Evolutionary conservation across 2,797 vertebrate species (phyloP).

Genomic region (Pogoniulus pusillus): DNA sequence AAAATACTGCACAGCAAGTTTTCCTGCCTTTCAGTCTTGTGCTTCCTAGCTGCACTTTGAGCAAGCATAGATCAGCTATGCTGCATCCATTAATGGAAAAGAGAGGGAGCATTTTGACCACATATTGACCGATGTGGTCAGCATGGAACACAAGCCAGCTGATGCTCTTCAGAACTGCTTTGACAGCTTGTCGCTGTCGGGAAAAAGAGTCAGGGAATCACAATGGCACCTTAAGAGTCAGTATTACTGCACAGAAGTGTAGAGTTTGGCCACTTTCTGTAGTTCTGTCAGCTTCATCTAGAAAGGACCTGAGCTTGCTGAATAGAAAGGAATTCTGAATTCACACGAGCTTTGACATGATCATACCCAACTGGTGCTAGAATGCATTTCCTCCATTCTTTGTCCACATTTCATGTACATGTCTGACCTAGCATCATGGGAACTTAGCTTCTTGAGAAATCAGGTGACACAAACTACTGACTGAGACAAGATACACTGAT

Average conservation of each 20-base stretch:
- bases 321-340: background rate
- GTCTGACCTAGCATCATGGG: background rate
- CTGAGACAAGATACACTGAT: background rate
- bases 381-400: background rate
- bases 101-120: background rate
- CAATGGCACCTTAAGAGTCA: background rate
- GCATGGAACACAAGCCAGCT: background rate
- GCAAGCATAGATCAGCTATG: fast-evolving
- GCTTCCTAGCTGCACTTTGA: background rate
- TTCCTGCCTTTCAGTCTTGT: background rate
- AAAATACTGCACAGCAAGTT: background rate
- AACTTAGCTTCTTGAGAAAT: background rate
- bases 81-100: background rate
- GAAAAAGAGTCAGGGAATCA: background rate
- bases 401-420: background rate
- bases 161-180: background rate
- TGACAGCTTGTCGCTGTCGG: background rate
- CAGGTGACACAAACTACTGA: background rate
- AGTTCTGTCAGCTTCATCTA: background rate
- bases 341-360: background rate
- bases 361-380: background rate
- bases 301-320: background rate
- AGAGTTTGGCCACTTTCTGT: background rate
- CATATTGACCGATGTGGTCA: background rate
- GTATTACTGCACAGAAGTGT: background rate